Evolutionary conservation across 2,888 invertebrate species (phyloP).

Genomic region (Dynastes hyllus): DNA sequence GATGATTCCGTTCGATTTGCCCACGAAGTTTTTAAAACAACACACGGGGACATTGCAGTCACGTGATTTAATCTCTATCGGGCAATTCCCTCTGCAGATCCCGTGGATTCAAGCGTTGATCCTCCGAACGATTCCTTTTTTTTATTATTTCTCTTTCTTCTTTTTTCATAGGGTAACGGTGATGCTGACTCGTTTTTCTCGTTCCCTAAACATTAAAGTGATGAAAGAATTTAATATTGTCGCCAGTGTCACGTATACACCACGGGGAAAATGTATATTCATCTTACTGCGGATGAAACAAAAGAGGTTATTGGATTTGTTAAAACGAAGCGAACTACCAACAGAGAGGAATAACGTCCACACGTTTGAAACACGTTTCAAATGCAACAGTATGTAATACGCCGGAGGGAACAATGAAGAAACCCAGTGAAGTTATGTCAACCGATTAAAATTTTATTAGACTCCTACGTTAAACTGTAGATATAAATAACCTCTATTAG

Average conservation of each 20-base stretch:
- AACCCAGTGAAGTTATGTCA: no score
- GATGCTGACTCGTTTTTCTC: not conserved
- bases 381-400: no score
- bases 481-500: no score
- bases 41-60: constrained; percentile 22
- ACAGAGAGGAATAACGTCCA: not conserved
- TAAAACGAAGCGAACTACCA: not conserved
- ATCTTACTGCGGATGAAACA: constrained; percentile 1
- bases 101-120: constrained; percentile 6
- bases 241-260: not conserved
- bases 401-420: no score
- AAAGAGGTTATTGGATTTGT: constrained; percentile 14
- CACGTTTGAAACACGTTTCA: no score
- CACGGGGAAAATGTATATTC: constrained; percentile 22
- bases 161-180: not conserved
- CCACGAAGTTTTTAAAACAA: constrained; percentile 37
- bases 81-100: constrained; percentile 10
- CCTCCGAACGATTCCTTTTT: constrained; percentile 12
- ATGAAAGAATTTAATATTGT: constrained; percentile 15
- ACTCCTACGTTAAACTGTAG: no score
- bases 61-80: constrained; percentile 36
- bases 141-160: not conserved
- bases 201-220: not conserved
- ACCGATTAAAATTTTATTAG: no score
- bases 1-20: constrained; percentile 34